Base-by-base conservation (phyloP, 2,113 vertebrate species). In the Cochlearius cochlearius region DNA sequence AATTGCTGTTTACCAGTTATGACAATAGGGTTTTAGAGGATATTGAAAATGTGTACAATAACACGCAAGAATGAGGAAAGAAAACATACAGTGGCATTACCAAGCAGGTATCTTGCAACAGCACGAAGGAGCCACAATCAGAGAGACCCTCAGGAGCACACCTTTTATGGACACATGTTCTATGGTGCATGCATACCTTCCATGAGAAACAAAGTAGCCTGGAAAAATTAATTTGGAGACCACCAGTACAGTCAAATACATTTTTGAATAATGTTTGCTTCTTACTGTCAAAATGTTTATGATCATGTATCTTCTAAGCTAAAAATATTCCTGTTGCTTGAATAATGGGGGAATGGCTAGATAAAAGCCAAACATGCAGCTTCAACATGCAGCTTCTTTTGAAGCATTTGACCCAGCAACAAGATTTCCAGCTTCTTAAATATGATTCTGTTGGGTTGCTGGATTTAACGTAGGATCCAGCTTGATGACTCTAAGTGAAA, bases 201-300 rank as follows among this genome's bases (percentile, higher is more conserved):
- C 59, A 29, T 1, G 16, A 59, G 52, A 83, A 90, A 74, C 6
- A 71, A 62, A 88, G 64, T 38, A 81, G 15, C 27, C 73, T 87
- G 58, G 73, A 68, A 94, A 74, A 67, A 91, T 56, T 75, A 52
- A 56, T 78, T 73, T 67, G 25, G 43, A 92, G 80, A 92, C 56
- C 66, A 92, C 76, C 88, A 89, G 12, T 64, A 60, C 9, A 78
- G 58, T 36, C 32, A 60, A 59, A 78, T 25, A 25, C 30, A 75
- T 68, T 75, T 94, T 34, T 84, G 5, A 67, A 59, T 30, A 72
- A 47, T 0, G 0, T 80, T 88, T 94, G 27, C 56, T 81, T 90
- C 72, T 89, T 29, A 43, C 30, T 49, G 56, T 84, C 83, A 87
- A 78, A 92, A 87, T 85, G 49, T 92, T 94, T 95, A 91, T 29